Conservation (phyloP, 2,113 vertebrate genomes). For the Hiodon alosoides region DNA sequence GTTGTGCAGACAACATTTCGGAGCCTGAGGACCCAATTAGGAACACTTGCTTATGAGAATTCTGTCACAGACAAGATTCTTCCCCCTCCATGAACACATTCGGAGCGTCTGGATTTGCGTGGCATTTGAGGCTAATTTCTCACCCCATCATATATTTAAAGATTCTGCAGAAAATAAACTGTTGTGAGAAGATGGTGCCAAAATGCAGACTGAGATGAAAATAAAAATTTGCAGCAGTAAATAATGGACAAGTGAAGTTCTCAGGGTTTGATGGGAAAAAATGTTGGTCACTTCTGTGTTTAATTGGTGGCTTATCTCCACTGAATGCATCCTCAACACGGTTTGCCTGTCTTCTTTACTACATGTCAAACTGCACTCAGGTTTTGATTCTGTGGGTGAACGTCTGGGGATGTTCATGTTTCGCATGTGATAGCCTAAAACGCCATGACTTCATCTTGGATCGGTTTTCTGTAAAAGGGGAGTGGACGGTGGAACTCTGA, state of each 20-base stretch:
- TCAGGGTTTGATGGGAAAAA: neutral
- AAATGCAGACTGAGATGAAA: neutral
- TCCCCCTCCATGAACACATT: conserved; percentile 33
- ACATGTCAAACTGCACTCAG: neutral
- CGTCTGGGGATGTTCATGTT: neutral
- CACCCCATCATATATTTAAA: conserved; percentile 55
- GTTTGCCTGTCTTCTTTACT: neutral
- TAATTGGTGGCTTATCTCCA: no score
- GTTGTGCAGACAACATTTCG: conserved; percentile 31
- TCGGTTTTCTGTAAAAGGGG: neutral
- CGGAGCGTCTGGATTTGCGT: conserved; percentile 19
- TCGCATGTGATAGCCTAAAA: conserved; percentile 11
- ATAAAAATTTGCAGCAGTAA: neutral
- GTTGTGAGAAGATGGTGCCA: conserved; percentile 30
- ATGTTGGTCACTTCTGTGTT: no score
- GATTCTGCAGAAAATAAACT: conserved; percentile 38
- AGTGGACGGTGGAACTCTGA: neutral
- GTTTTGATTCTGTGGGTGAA: neutral
- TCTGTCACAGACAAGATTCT: conserved; percentile 30
- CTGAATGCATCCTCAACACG: no score
- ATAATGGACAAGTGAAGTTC: neutral
- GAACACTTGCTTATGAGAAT: conserved; percentile 33
- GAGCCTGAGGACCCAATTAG: conserved; percentile 35
- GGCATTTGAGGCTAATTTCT: conserved; percentile 54
- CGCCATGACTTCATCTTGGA: conserved; percentile 19